These are phyloP conservation scores for Eugnorisma glareosa DNA, from an alignment of 2,888 invertebrate genomes.

Conservation along the genomic window DNA sequence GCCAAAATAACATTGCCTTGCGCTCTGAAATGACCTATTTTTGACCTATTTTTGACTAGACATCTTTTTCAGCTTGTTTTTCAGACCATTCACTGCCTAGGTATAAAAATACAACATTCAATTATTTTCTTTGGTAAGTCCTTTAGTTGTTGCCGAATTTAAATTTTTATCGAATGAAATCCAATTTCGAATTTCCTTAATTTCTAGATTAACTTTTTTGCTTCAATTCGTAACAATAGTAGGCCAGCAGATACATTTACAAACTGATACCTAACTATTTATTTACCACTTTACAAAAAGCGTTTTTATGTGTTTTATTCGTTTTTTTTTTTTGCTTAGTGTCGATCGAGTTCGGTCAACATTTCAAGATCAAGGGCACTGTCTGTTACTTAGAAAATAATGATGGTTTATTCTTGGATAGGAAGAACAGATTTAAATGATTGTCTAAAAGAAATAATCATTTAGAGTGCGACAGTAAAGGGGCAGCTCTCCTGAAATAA, in stretches of 20 bases:
- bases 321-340: background rate
- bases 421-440: background rate
- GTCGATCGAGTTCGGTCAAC: constrained; percentile 17
- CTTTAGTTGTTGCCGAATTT: background rate
- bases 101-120: constrained; percentile 17
- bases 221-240: background rate
- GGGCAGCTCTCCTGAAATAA: too few species aligned
- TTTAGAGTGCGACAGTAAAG: background rate
- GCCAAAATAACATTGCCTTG: background rate
- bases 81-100: constrained; percentile 22
- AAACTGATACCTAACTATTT: background rate
- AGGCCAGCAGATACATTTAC: background rate
- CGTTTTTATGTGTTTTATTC: constrained; percentile 11
- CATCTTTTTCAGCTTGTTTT: constrained; percentile 12
- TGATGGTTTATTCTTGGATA: background rate
- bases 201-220: constrained; percentile 21
- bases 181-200: constrained; percentile 40
- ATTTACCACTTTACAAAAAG: background rate
- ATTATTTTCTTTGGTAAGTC: constrained; percentile 16
- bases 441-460: background rate
- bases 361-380: constrained; percentile 49
- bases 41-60: background rate
- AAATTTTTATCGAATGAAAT: background rate
- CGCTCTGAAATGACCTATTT: background rate
- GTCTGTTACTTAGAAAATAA: background rate